Evolutionary conservation across 2,113 vertebrate species (phyloP), one percentile per base, ranked within the genome.

Genomic region (Chunga burmeisteri): DNA sequence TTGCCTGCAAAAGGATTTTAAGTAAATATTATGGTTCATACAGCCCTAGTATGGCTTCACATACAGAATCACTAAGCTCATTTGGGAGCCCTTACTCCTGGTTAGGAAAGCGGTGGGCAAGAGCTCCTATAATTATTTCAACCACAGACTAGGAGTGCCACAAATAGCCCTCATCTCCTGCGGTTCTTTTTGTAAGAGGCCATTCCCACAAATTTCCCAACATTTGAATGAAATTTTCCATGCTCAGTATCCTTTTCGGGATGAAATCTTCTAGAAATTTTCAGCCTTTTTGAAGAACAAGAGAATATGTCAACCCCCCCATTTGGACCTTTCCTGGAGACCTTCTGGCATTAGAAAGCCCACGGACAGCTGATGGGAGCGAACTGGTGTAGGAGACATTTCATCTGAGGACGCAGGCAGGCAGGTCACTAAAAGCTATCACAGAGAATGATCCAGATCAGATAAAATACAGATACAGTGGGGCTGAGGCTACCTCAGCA

Each of bases 231-330:
- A 71, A 36, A 32, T 55, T 91, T 91, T 66, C 61, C 18, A 10
- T 67, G 32, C 36, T 42, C 23, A 6, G 32, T 59, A 49, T 67
- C 58, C 30, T 81, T 88, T 90, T 36, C 65, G 71, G 86, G n/a
- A 42, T 59, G 3, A 94, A 73, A 34, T 71, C 46, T 70, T 92
- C 32, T 38, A 78, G 32, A 91, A n/a, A 36, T 55, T 30, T 30
- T 81, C 52, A 71, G 32, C 18, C 38, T 74, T 96, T 89, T 83
- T 23, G 61, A 75, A 86, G 58, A 94, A 50, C 0, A 8, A 86
- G 26, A 18, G 50, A 63, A 34, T 44, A 58, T 0, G 0, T 74
- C 21, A 46, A 13, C 8, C 22, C 4, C 16, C 29, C 2, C 5
- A 6, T 85, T 56, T 84, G 62, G 26, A 70, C 34, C 9, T 89